phyloP scores from a whole-genome alignment of 1,140 invertebrate species.

The Lordiphosa collinella region DNA sequence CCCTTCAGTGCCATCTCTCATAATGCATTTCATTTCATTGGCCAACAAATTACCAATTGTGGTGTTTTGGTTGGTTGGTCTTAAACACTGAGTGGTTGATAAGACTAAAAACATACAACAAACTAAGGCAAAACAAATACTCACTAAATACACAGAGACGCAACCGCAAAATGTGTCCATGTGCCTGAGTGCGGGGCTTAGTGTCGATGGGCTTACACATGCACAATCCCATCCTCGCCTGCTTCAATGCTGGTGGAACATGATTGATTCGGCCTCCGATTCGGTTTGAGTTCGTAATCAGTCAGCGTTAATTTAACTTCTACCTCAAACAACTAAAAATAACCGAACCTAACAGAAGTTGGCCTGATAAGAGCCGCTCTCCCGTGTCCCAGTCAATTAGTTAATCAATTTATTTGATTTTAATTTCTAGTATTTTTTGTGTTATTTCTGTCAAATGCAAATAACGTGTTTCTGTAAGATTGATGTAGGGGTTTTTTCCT shows the following conservation, averaged over 20 bases:
- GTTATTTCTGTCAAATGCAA: slow-evolving; percentile 39
- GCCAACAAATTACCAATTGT: too few species aligned
- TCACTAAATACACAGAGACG: slow-evolving; percentile 24
- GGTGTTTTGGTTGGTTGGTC: slow-evolving; percentile 32
- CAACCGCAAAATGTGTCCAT: neutral
- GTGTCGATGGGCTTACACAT: slow-evolving; percentile 19
- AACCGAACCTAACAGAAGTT: slow-evolving; percentile 23
- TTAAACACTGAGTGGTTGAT: slow-evolving; percentile 22
- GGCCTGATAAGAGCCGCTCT: slow-evolving; percentile 34
- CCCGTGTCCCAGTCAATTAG: slow-evolving; percentile 58
- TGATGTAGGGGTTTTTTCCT: slow-evolving; percentile 37
- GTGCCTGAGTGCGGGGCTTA: slow-evolving; percentile 42
- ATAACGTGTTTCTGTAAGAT: slow-evolving; percentile 43
- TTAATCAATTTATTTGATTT: slow-evolving; percentile 51
- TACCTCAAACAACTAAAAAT: slow-evolving; percentile 47
- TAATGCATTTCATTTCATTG: too few species aligned
- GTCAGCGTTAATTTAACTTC: slow-evolving; percentile 36
- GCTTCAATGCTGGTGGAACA: slow-evolving; percentile 17
- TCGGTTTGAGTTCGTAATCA: slow-evolving; percentile 45
- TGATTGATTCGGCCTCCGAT: slow-evolving; percentile 54
- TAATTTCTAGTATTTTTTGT: slow-evolving; percentile 11
- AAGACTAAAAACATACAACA: too few species aligned
- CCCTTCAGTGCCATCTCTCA: too few species aligned
- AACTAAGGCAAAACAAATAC: slow-evolving; percentile 9
- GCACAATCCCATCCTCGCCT: slow-evolving; percentile 11